Percentiles rank a stretch among this genome's conserved stretches.
Conservation (phyloP, 1,140 invertebrate genomes). For the Myzus persicae region DNA sequence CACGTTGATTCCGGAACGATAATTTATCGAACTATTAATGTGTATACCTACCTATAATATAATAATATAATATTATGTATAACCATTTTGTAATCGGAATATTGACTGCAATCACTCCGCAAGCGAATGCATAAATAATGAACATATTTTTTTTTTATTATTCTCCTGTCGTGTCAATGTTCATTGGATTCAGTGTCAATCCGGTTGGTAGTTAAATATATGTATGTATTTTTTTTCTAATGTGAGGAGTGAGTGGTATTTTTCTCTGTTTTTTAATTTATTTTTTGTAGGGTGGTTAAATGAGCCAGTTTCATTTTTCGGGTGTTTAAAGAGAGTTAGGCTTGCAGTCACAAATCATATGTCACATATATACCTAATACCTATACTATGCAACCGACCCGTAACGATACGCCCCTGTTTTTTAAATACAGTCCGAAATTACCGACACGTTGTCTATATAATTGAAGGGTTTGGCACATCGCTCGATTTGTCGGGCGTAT, state of each 20-base stretch:
- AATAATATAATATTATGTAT: background rate
- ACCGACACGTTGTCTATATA: background rate
- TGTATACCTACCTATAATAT: background rate
- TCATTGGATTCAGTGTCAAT: background rate
- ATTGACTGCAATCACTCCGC: background rate
- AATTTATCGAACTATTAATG: slow-evolving; percentile 21
- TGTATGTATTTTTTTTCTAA: background rate
- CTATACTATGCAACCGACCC: background rate
- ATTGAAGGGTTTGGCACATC: background rate
- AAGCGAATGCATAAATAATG: background rate
- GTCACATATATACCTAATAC: background rate
- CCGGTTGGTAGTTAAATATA: background rate
- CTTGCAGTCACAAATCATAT: background rate
- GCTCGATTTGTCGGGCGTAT: background rate
- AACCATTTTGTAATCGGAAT: background rate
- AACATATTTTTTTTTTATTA: slow-evolving; percentile 13
- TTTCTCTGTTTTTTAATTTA: background rate
- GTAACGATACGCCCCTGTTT: background rate
- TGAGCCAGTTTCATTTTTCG: background rate
- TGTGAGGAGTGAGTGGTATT: background rate
- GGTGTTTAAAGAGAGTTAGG: background rate
- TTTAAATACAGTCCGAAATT: background rate
- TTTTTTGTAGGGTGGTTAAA: background rate
- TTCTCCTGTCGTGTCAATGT: background rate
- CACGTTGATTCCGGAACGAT: slow-evolving; percentile 1